Base-by-base conservation (phyloP, 2,113 vertebrate genomes). In the Microcebus jonahi region DNA sequence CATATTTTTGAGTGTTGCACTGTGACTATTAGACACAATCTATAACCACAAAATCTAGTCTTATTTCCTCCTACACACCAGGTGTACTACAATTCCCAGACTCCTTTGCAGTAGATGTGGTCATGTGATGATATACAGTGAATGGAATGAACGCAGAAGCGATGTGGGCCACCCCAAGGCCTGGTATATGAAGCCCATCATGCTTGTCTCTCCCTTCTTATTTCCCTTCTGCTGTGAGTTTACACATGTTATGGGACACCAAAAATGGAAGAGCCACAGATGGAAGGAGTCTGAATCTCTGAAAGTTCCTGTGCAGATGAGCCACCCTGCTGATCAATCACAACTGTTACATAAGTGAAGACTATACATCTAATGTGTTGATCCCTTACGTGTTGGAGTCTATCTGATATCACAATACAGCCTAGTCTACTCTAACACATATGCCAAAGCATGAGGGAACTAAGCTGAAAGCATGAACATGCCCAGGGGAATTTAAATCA, bases 21-120 rank as follows among this genome's bases (percentile, higher is more conserved):
- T 8, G 0, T 23, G 23, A n/a, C 36, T 55, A 0, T 25, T 27
- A 93, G 17, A 36, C 21, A 48, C 39, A 2, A 2, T 6, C 1
- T n/a, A n/a, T 20, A 3, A 2, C 31, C 61, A n/a, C 34, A 18
- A 70, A 50, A 42, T 11, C 18, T 59, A 55, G 27, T 68, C n/a
- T 61, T 34, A 77, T 42, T 29, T 57, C 65, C 29, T 48, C 21
- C 91, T 39, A 17, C 0, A 3, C 39, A 71, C 21, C 6, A 29
- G n/a, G 18, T 0, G 0, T 1, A 87, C 92, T 80, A 53, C 63
- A 90, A 5, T 57, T 76, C 63, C 90, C 70, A 96, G 87, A 73
- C 27, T 63, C 18, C 83, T 50, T 81, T 81, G 73, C 36, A 14
- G 53, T 9, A 27, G 59, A 0, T 8, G 20, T 6, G 14, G 12